A percentile compares a stretch with the other conserved stretches of the same genome.
phyloP scores from a whole-genome alignment of 2,888 invertebrate species.

The Dolichomitus sp. region DNA sequence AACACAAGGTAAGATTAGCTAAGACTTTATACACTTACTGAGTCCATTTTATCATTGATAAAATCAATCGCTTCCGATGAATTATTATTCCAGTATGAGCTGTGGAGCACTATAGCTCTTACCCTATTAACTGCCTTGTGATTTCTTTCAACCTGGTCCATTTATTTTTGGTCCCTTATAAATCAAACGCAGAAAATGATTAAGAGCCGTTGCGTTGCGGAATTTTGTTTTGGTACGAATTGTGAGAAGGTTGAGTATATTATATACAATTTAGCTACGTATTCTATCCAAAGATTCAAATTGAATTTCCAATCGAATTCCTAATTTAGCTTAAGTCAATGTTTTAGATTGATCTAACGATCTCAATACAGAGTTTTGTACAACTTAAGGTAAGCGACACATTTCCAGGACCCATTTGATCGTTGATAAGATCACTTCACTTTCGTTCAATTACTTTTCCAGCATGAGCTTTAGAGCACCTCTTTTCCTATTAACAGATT shows the following conservation, averaged over 20 bases:
- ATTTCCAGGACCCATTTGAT: neutral
- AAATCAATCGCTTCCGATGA: neutral
- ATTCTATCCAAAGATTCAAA: too few relatives aligned
- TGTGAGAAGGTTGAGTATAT: too few relatives aligned
- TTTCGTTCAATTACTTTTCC: conserved; percentile 23
- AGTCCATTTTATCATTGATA: neutral
- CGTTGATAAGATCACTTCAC: conserved; percentile 10
- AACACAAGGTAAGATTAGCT: neutral
- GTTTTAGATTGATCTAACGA: neutral
- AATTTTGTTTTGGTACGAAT: too few relatives aligned
- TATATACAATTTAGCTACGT: too few relatives aligned
- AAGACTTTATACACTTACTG: neutral
- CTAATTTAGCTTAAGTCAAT: neutral
- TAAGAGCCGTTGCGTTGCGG: too few relatives aligned
- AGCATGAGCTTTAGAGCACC: neutral
- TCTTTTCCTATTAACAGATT: conserved; percentile 9
- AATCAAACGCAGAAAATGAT: too few relatives aligned
- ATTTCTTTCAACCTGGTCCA: too few relatives aligned
- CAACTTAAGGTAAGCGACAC: neutral
- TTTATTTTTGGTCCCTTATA: too few relatives aligned
- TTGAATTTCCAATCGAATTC: too few relatives aligned
- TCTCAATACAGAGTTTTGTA: neutral
- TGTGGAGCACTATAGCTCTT: neutral
- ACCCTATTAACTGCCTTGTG: too few relatives aligned
- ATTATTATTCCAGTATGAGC: conserved; percentile 2